Evolutionary conservation across 2,888 invertebrate species (phyloP).

Genomic region (Galeopsomyia nigrocyanea): DNA sequence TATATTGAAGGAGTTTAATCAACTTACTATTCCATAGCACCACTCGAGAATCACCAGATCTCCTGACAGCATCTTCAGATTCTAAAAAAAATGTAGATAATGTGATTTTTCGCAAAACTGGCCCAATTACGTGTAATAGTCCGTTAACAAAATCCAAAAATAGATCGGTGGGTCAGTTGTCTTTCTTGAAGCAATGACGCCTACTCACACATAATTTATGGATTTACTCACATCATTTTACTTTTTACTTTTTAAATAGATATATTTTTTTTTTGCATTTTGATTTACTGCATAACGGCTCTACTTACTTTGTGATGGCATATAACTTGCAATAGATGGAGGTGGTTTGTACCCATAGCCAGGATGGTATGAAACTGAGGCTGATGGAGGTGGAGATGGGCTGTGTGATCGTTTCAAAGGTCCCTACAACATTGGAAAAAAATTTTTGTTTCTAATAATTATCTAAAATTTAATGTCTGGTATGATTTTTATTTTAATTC

Average conservation of each 20-base stretch:
- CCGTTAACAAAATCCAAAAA: no score
- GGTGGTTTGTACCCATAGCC: slow-evolving; percentile 73
- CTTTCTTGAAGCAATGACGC: no score
- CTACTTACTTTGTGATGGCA: slow-evolving; percentile 74
- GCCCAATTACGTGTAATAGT: neutral
- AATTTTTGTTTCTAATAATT: slow-evolving; percentile 1
- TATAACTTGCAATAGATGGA: slow-evolving; percentile 74
- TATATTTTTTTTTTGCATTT: no score
- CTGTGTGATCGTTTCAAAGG: slow-evolving; percentile 76
- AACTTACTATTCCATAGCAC: slow-evolving; percentile 90
- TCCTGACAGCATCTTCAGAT: slow-evolving; percentile 84
- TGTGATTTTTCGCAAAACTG: neutral
- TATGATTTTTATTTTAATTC: no score
- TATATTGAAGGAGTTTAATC: slow-evolving; percentile 42
- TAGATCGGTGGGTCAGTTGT: no score
- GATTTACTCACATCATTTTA: no score
- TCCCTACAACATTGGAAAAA: slow-evolving; percentile 64
- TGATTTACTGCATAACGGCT: no score
- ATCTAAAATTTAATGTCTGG: no score
- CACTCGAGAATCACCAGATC: slow-evolving; percentile 83
- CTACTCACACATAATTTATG: no score
- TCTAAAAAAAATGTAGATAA: slow-evolving; percentile 70
- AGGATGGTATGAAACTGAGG: slow-evolving; percentile 71
- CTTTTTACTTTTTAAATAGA: no score
- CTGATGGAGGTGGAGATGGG: slow-evolving; percentile 73